phyloP scores from a whole-genome alignment of 2,797 vertebrate species.

The Arremon aurantiirostris region DNA sequence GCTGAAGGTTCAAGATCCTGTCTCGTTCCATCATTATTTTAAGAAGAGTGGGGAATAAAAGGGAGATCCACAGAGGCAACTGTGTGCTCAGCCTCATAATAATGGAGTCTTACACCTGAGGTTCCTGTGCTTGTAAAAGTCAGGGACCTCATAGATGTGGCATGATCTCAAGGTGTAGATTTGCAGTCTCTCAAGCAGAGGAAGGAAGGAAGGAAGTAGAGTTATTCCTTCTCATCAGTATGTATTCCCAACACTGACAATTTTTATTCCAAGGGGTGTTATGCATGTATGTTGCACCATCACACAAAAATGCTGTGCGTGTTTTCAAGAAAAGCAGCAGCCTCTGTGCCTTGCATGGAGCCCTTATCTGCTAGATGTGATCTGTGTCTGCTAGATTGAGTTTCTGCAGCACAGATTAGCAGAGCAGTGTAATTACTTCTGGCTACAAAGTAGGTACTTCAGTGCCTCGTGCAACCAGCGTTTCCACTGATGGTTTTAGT shows the following conservation, averaged over 20 bases:
- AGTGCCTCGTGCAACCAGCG: not conserved
- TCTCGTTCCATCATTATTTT: not conserved
- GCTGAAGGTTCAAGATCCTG: not conserved
- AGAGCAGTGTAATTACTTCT: not conserved
- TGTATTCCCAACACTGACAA: not conserved
- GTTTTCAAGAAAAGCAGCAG: not conserved
- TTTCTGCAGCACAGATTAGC: conserved; percentile 31
- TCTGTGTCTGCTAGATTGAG: not conserved
- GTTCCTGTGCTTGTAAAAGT: not conserved
- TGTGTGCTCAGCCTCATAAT: not conserved
- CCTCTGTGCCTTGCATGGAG: not conserved
- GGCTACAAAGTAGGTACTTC: conserved; percentile 25
- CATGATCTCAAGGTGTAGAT: fast-evolving
- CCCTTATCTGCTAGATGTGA: not conserved
- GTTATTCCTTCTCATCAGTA: not conserved
- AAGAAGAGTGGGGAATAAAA: not conserved
- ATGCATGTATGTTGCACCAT: fast-evolving
- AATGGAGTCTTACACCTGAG: not conserved
- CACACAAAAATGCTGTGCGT: not conserved
- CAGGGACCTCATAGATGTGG: not conserved
- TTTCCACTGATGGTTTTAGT: not conserved
- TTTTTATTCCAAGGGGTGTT: not conserved
- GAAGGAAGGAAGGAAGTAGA: not conserved
- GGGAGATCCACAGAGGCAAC: not conserved
- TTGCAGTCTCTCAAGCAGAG: not conserved